Base-by-base conservation (phyloP, 2,888 invertebrate species). In the Cataglyphis albicans region DNA sequence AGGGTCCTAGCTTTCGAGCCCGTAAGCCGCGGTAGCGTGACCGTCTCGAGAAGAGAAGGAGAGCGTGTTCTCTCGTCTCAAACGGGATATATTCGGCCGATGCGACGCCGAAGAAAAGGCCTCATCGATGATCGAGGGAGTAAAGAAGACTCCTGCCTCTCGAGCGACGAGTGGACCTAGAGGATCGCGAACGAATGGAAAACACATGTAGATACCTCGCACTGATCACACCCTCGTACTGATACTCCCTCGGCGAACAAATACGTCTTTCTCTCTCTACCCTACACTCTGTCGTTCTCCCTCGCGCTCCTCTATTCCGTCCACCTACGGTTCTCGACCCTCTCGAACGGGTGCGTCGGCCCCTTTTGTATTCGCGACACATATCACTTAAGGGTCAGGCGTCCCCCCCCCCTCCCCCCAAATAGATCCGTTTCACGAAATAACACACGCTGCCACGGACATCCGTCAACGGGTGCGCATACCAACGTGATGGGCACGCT, bases 361-460 rank as follows among this genome's bases (percentile, higher is more conserved):
- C 87, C 90, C 92, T 90, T 93, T 93, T 93, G 93, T 93, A 94
- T 93, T 92, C 94, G 89, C 87, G 90, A 92, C 92, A 92, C 94
- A 93, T 93, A 93, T 93, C 93, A 93, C 93, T 94, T 93, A 92
- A 92, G 94, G 93, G 93, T 94, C 93, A 93, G 93, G 91, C 91
- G 91, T 92, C 93, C 93, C 35, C 0, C 21, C 21, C 21, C 21
- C 21, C 21, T 21, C 21, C 21, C 25, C 92, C 92, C 91, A 93
- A 93, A 93, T 93, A 93, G 94, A 94, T 94, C 93, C 91, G 93
- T 94, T 94, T 93, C 93, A 92, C 91, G 91, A 93, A 94, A 94
- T 94, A 94, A 94, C 93, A 94, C 91, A 90, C 90, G 88, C 90
- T 92, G 92, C 92, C 92, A 92, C 91, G 90, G 89, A 93, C 92